Conservation (phyloP, 1,140 invertebrate species). For the Heterodera carotae region DNA sequence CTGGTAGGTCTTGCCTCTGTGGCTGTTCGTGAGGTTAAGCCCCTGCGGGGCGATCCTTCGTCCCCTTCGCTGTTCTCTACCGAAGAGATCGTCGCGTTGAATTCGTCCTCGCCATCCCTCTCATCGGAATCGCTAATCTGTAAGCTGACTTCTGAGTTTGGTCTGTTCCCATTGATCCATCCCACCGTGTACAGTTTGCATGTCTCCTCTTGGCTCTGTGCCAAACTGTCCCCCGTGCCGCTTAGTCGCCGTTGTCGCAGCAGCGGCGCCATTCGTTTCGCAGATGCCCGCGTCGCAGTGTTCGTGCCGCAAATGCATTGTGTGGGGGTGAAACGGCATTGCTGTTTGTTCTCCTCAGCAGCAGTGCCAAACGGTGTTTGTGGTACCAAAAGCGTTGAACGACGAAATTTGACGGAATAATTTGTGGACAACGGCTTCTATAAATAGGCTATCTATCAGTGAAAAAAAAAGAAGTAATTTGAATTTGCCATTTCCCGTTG, state of each 20-base stretch:
- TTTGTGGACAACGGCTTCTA: background rate
- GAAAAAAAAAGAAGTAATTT: background rate
- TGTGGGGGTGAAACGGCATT: background rate
- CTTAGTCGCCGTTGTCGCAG: background rate
- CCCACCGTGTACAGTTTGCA: slow-evolving; percentile 11
- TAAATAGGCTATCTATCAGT: background rate
- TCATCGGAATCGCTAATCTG: slow-evolving; percentile 10
- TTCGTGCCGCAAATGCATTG: background rate
- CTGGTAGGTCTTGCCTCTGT: background rate
- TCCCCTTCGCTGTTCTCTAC: background rate
- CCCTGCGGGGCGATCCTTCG: background rate
- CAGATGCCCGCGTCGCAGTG: background rate
- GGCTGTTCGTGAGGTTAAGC: background rate
- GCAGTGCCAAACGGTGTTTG: background rate
- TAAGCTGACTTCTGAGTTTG: too few species aligned
- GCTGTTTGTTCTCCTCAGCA: background rate
- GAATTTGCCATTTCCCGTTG: background rate
- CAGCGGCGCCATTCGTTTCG: background rate
- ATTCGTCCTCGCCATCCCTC: background rate
- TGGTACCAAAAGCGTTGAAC: background rate
- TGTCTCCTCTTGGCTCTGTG: background rate
- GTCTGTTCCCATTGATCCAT: too few species aligned
- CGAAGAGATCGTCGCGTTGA: background rate
- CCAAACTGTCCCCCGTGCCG: background rate
- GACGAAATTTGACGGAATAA: background rate